phyloP scores from a whole-genome alignment of 2,113 vertebrate genomes.

The Dendrocopos noguchii region DNA sequence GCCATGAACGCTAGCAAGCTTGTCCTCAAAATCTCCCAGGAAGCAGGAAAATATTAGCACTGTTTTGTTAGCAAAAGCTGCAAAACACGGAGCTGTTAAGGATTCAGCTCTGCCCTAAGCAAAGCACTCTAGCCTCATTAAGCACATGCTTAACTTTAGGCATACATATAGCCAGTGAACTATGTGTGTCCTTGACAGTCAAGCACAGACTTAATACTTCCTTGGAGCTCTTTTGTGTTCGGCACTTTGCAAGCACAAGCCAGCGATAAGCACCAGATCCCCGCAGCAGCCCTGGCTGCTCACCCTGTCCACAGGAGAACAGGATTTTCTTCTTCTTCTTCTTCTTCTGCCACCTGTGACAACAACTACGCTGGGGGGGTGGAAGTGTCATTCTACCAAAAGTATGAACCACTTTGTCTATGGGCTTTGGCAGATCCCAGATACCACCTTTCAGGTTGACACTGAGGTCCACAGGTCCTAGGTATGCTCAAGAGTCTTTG shows the following conservation, averaged over 20 bases:
- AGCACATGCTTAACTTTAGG: slow-evolving; percentile 61
- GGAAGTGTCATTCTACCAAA: background rate
- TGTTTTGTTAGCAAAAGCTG: slow-evolving; percentile 14
- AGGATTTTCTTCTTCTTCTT: background rate
- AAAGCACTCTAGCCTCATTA: slow-evolving; percentile 46
- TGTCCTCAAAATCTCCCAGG: slow-evolving; percentile 44
- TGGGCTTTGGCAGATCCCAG: background rate
- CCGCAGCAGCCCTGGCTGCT: background rate
- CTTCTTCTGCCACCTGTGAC: background rate
- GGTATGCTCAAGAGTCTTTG: background rate
- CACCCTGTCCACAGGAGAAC: rapidly evolving
- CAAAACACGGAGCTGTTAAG: slow-evolving; percentile 35
- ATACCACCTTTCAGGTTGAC: background rate
- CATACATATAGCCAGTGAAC: slow-evolving; percentile 52
- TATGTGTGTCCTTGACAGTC: slow-evolving; percentile 49
- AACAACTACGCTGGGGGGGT: background rate
- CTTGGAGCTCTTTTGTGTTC: slow-evolving; percentile 23
- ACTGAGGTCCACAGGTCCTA: background rate
- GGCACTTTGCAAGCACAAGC: background rate
- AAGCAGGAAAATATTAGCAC: slow-evolving; percentile 16
- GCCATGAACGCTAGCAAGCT: background rate
- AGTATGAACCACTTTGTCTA: background rate
- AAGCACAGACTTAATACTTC: background rate
- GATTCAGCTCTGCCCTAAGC: slow-evolving; percentile 44
- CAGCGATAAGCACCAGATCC: background rate